Evolutionary conservation across 2,113 vertebrate species (phyloP).

Genomic region (Cairina moschata): DNA sequence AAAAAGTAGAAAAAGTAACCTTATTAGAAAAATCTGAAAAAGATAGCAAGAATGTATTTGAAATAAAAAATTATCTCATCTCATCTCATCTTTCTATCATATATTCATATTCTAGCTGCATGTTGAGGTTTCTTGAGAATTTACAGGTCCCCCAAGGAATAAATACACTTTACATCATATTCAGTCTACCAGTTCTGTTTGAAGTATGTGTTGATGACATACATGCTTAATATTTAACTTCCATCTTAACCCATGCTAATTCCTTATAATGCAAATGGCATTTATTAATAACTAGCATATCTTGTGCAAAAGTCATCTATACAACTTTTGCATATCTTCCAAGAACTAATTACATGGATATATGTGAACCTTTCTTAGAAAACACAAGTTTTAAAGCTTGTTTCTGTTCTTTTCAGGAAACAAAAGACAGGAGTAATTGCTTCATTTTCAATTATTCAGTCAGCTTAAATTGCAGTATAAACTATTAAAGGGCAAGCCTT

Average conservation of each 20-base stretch:
- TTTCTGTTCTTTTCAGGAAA: neutral
- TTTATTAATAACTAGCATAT: neutral
- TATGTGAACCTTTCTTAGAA: neutral
- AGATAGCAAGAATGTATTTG: neutral
- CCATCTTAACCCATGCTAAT: neutral
- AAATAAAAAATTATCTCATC: neutral
- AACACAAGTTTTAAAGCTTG: neutral
- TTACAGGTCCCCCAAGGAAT: neutral
- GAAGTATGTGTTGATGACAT: neutral
- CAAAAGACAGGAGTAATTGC: neutral
- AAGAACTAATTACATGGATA: neutral
- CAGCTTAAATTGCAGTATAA: neutral
- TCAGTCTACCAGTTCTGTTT: neutral
- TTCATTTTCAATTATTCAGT: neutral
- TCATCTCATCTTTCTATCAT: neutral
- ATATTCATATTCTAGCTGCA: neutral
- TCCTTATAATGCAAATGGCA: neutral
- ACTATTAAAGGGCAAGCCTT: neutral
- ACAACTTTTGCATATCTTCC: neutral
- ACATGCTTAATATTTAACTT: neutral
- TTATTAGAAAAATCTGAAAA: neutral
- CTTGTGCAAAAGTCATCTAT: neutral
- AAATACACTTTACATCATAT: neutral
- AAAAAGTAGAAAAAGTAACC: fast-evolving
- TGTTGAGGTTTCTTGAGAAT: neutral